Evolutionary conservation across 2,888 invertebrate species (phyloP).

Genomic region (Sussaba pulchella): DNA sequence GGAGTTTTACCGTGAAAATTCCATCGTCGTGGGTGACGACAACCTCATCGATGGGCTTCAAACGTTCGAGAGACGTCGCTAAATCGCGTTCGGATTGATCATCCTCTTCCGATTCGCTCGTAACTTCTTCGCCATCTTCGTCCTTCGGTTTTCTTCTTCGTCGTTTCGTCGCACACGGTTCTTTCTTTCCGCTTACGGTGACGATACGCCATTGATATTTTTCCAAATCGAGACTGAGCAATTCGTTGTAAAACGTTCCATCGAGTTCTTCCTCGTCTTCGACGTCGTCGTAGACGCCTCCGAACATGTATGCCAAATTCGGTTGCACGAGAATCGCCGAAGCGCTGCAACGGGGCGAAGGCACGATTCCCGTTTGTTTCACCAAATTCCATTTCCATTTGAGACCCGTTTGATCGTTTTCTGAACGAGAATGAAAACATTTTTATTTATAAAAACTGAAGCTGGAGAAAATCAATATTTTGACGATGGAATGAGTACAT

Average conservation of each 20-base stretch:
- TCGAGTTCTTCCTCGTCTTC: conserved; percentile 93
- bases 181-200: conserved; percentile 84
- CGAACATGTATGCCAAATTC: conserved; percentile 92
- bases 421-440: conserved; percentile 81
- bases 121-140: conserved; percentile 77
- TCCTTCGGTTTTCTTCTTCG: conserved; percentile 84
- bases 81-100: conserved; percentile 80
- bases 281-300: conserved; percentile 94
- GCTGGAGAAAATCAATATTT: neutral
- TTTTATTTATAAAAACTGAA: neutral
- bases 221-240: conserved; percentile 91
- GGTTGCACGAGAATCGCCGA: conserved; percentile 88
- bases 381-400: conserved; percentile 91
- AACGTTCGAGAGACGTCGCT: conserved; percentile 72
- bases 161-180: conserved; percentile 79
- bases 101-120: conserved; percentile 75
- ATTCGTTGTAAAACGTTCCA: conserved; percentile 93
- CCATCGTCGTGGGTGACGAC: conserved; percentile 91
- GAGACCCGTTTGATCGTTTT: conserved; percentile 86
- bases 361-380: conserved; percentile 88
- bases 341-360: conserved; percentile 89
- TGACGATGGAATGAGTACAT: neutral
- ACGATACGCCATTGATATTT: conserved; percentile 89
- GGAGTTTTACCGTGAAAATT: conserved; percentile 89
- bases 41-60: conserved; percentile 71